Percentiles rank a stretch among this genome's conserved stretches.
Evolutionary conservation across 2,113 vertebrate species (phyloP).

Genomic region (Gymnocephalus cernua): DNA sequence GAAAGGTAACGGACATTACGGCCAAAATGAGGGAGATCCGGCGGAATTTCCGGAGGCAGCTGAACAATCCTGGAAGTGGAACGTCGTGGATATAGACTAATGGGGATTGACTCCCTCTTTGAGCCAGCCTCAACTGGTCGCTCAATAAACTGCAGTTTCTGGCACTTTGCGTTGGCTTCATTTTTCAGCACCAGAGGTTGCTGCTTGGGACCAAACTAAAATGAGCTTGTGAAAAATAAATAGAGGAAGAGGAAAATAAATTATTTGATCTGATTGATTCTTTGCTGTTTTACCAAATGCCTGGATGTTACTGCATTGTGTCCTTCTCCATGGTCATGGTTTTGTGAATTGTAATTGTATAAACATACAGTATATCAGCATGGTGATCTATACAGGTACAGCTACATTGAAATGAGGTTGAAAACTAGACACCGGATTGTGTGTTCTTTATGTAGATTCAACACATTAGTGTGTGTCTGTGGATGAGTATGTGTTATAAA

Average conservation of each 20-base stretch:
- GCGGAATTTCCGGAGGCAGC: too few relatives aligned
- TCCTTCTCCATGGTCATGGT: background rate
- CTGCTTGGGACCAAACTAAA: too few relatives aligned
- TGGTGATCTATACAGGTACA: background rate
- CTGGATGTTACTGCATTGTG: background rate
- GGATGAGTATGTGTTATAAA: conserved; percentile 39
- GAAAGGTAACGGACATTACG: too few relatives aligned
- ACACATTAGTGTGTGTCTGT: background rate
- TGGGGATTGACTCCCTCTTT: too few relatives aligned
- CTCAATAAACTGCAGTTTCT: too few relatives aligned
- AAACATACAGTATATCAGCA: background rate
- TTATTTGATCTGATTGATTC: background rate
- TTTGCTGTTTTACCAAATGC: background rate
- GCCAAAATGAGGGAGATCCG: too few relatives aligned
- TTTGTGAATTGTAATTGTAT: background rate
- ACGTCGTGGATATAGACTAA: too few relatives aligned
- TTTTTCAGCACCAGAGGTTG: too few relatives aligned
- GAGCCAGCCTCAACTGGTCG: too few relatives aligned
- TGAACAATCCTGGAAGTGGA: too few relatives aligned
- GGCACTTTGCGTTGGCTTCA: too few relatives aligned
- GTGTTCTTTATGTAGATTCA: background rate
- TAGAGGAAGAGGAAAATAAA: background rate
- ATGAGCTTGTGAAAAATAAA: too few relatives aligned
- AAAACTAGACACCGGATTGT: background rate
- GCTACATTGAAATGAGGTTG: background rate